A percentile compares a stretch with the other conserved stretches of the same genome.
phyloP scores from a whole-genome alignment of 2,113 vertebrate species.

The Rhynchopsitta pachyrhyncha region DNA sequence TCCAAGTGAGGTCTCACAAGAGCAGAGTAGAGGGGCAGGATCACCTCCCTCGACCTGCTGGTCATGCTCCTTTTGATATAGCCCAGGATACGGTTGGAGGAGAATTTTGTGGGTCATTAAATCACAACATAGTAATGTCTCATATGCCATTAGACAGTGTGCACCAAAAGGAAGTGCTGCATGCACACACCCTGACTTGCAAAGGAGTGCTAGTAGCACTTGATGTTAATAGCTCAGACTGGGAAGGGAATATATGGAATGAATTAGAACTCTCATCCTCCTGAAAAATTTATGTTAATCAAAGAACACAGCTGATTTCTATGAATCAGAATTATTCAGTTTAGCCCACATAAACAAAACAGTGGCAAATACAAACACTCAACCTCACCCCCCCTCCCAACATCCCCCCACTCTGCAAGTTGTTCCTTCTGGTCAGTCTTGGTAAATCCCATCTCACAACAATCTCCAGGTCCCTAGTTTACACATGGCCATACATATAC shows the following conservation, averaged over 20 bases:
- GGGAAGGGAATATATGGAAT: not conserved
- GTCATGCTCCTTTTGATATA: too few relatives aligned
- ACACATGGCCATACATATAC: fast-evolving
- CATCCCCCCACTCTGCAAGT: too few relatives aligned
- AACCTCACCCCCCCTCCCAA: not conserved
- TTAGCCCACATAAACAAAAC: not conserved
- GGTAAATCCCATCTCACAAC: not conserved
- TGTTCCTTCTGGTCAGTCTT: not conserved
- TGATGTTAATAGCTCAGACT: not conserved
- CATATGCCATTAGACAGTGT: not conserved
- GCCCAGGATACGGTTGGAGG: not conserved
- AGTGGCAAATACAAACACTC: not conserved
- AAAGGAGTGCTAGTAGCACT: not conserved
- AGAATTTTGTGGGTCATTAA: not conserved
- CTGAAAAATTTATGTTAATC: not conserved
- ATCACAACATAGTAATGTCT: not conserved
- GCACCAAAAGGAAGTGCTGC: not conserved
- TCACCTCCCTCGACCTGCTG: too few relatives aligned
- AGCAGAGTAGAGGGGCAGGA: too few relatives aligned
- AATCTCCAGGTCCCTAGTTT: not conserved
- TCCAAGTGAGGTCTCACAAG: too few relatives aligned
- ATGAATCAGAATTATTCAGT: not conserved
- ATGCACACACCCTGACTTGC: not conserved
- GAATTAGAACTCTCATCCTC: not conserved
- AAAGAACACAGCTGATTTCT: not conserved